phyloP scores from a whole-genome alignment of 2,797 vertebrate genomes.

The Propithecus deckenii region DNA sequence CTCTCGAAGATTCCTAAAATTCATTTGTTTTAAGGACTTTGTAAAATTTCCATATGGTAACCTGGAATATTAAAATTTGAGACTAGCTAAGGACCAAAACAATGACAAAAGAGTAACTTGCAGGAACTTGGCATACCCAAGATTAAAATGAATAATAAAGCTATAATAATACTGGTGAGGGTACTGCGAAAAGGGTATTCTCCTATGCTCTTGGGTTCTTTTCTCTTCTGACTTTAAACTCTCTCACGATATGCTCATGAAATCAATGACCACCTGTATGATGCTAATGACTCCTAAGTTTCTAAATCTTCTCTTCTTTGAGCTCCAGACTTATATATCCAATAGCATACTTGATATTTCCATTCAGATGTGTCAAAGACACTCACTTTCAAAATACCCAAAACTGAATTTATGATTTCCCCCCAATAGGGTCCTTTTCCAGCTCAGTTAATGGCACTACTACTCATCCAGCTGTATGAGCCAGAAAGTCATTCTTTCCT shows the following conservation, averaged over 20 bases:
- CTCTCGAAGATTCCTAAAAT: not conserved
- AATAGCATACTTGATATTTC: not conserved
- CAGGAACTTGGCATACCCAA: not conserved
- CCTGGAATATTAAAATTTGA: not conserved
- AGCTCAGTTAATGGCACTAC: not conserved
- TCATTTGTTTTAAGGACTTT: not conserved
- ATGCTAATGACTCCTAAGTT: not conserved
- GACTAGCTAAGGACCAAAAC: not conserved
- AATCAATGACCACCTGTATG: not conserved
- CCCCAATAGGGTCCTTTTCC: not conserved
- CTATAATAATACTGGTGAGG: not conserved
- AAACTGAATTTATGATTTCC: not conserved
- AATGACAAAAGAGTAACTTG: not conserved
- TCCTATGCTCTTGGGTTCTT: not conserved
- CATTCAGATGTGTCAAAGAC: not conserved
- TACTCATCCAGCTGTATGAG: not conserved
- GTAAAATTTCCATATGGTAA: not conserved
- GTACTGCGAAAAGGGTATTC: not conserved
- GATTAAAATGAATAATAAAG: not conserved
- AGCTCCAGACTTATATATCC: not conserved
- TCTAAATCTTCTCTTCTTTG: not conserved
- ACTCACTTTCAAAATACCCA: not conserved
- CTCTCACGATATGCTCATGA: not conserved
- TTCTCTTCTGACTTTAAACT: not conserved
- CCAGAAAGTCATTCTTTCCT: not conserved